Evolutionary conservation across 2,113 vertebrate species (phyloP).

Genomic region (Melanotaenia duboulayi): DNA sequence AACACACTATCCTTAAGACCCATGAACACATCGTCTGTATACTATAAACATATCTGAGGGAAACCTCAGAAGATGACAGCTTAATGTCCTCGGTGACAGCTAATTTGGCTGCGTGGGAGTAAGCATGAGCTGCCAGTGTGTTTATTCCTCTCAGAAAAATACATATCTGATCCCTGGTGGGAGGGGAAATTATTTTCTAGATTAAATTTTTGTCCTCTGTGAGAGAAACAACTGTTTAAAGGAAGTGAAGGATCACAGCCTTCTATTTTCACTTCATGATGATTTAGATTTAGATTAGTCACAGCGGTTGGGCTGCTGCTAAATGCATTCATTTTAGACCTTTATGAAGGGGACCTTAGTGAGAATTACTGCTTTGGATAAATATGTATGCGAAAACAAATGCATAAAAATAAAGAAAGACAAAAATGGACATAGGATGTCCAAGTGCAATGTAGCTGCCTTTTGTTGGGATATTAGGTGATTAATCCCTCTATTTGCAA

Average conservation of each 20-base stretch:
- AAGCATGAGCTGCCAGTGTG: constrained; percentile 50
- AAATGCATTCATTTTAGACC: constrained; percentile 30
- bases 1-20: neutral
- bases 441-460: neutral
- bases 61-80: constrained; percentile 58
- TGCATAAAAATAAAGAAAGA: neutral
- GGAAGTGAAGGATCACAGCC: constrained; percentile 37
- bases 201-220: constrained; percentile 41
- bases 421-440: neutral
- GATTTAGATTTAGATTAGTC: constrained; percentile 65
- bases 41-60: constrained; percentile 36
- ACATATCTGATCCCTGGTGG: constrained; percentile 71
- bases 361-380: constrained; percentile 30
- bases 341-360: constrained; percentile 38
- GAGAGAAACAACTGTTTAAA: constrained; percentile 43
- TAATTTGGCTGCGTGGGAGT: constrained; percentile 68
- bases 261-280: constrained; percentile 50
- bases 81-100: constrained; percentile 64
- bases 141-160: constrained; percentile 68
- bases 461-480: neutral
- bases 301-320: constrained; percentile 51
- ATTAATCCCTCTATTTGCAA: constrained; percentile 5
- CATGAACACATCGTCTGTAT: constrained; percentile 8
- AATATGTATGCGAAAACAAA: constrained; percentile 29
- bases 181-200: constrained; percentile 64